Conservation (phyloP, 1,140 invertebrate species). For the Brachionus calyciflorus region DNA sequence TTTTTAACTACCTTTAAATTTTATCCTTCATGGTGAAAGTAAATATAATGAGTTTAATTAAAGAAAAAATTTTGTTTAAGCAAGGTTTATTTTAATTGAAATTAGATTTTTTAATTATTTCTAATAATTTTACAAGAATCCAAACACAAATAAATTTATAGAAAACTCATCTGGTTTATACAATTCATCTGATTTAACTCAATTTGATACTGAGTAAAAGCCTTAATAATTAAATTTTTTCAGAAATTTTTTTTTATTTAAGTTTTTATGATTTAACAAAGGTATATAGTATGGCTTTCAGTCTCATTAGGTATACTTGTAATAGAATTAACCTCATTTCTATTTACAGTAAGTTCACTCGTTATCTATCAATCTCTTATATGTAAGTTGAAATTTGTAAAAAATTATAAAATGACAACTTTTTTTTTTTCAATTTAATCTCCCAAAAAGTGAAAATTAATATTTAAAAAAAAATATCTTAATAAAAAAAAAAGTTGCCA, state of each 20-base stretch:
- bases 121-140: background rate
- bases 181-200: background rate
- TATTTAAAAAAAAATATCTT: too few species aligned
- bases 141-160: background rate
- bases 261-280: too few species aligned
- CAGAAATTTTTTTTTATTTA: background rate
- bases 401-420: background rate
- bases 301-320: constrained; percentile 20
- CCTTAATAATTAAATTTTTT: background rate
- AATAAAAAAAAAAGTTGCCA: too few species aligned
- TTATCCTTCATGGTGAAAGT: too few species aligned
- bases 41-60: too few species aligned
- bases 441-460: too few species aligned
- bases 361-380: constrained; percentile 38
- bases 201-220: background rate
- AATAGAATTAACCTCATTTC: constrained; percentile 20
- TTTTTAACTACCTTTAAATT: too few species aligned
- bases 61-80: too few species aligned
- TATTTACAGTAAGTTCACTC: constrained; percentile 24
- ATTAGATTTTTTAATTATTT: background rate
- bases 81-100: too few species aligned
- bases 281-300: constrained; percentile 39
- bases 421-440: too few species aligned
- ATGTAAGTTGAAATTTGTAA: constrained; percentile 10
- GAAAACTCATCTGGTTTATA: background rate